These are phyloP conservation scores for Charaxes varanes DNA, from an alignment of 1,140 invertebrate species.

Conservation along the genomic window DNA sequence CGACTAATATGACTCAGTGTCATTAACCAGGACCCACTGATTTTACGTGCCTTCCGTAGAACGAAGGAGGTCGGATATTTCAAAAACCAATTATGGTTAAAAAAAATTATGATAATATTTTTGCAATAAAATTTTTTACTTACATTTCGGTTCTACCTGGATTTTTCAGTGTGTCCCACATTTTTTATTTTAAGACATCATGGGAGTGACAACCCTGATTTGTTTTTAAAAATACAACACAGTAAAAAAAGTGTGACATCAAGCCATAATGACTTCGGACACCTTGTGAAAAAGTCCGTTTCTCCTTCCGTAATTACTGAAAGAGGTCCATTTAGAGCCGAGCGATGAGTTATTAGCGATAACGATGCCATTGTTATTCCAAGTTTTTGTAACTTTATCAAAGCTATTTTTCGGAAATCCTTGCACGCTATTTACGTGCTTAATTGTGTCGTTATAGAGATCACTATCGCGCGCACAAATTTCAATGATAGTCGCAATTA, in stretches of 20 bases:
- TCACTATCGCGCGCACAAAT: conserved; percentile 7
- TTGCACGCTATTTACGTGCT: conserved; percentile 17
- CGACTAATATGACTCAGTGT: too few species aligned
- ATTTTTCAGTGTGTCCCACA: too few species aligned
- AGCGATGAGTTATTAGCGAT: conserved; percentile 61
- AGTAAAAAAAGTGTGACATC: conserved; percentile 3
- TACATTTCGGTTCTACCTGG: too few species aligned
- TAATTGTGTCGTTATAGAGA: conserved; percentile 7
- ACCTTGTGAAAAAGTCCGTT: conserved; percentile 26
- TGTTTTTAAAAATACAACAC: not conserved
- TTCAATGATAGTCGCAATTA: conserved; percentile 5
- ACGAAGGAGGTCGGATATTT: too few species aligned
- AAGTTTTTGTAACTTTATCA: conserved; percentile 43
- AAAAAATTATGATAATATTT: too few species aligned
- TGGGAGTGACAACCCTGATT: too few species aligned
- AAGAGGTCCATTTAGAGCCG: conserved; percentile 44
- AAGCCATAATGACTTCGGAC: conserved; percentile 24
- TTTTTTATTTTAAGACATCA: too few species aligned
- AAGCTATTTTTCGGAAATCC: conserved; percentile 23
- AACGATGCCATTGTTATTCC: conserved; percentile 55
- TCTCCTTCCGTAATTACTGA: conserved; percentile 32
- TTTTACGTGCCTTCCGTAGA: too few species aligned
- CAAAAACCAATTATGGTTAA: too few species aligned
- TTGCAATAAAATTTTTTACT: too few species aligned
- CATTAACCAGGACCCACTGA: too few species aligned